These are phyloP conservation scores for Lordiphosa andalusiaca DNA, from an alignment of 2,888 invertebrate species.

Conservation along the genomic window DNA sequence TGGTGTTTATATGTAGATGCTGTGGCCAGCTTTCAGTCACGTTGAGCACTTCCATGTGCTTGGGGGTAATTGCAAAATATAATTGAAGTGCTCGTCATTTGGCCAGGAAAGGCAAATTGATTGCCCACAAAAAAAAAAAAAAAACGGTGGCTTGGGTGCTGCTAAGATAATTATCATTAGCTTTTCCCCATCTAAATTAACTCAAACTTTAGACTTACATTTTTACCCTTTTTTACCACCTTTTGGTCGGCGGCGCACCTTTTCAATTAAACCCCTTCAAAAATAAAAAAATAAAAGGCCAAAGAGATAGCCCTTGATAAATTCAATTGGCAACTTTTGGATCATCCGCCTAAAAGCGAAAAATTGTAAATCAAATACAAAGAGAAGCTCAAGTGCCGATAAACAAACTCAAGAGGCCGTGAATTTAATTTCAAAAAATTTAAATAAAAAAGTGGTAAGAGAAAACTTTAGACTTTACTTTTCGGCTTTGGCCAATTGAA, in stretches of 20 bases:
- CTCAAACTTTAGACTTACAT: slow-evolving; percentile 28
- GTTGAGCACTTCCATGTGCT: neutral
- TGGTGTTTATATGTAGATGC: slow-evolving; percentile 11
- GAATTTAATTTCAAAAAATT: slow-evolving; percentile 38
- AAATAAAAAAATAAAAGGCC: slow-evolving; percentile 10
- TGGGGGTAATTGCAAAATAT: slow-evolving; percentile 35
- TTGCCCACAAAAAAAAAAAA: slow-evolving; percentile 2
- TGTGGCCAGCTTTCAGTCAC: slow-evolving; percentile 11
- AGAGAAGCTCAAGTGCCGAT: slow-evolving; percentile 34
- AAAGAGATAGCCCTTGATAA: slow-evolving; percentile 38
- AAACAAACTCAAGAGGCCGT: slow-evolving; percentile 34
- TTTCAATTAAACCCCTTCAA: slow-evolving; percentile 53
- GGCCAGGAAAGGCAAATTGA: slow-evolving; percentile 21
- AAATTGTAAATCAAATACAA: slow-evolving; percentile 54
- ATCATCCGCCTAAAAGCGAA: slow-evolving; percentile 1
- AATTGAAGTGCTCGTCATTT: slow-evolving; percentile 31
- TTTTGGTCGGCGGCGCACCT: slow-evolving; percentile 24
- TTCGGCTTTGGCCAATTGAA: slow-evolving; percentile 13
- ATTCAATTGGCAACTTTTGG: slow-evolving; percentile 43
- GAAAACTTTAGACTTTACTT: slow-evolving; percentile 15
- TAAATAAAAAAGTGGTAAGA: slow-evolving; percentile 25
- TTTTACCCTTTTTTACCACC: slow-evolving; percentile 20
- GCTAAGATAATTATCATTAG: no score
- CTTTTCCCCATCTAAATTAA: no score
- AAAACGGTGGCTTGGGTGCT: no score